Percentiles rank a stretch among this genome's conserved stretches.
These are phyloP conservation scores for Brassicogethes aeneus DNA, from an alignment of 2,888 invertebrate species.

Conservation along the genomic window DNA sequence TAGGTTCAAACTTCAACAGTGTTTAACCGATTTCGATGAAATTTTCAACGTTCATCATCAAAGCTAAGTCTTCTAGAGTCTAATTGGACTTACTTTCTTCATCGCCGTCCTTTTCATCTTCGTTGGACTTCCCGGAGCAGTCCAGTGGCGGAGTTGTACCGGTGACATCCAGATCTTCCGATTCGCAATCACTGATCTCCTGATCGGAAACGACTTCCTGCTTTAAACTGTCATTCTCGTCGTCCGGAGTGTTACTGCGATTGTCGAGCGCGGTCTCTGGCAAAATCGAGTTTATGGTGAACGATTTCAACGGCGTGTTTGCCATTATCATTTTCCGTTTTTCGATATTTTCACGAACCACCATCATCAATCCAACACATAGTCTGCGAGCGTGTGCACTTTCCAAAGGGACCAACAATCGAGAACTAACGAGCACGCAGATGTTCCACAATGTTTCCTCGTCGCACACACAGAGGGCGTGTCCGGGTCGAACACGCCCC, in stretches of 20 bases:
- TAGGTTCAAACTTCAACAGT: no score
- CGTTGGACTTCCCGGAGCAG: slow-evolving; percentile 46
- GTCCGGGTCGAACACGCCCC: no score
- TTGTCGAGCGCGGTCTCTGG: slow-evolving; percentile 50
- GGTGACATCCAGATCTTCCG: slow-evolving; percentile 68
- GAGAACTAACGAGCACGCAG: neutral
- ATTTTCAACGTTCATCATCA: no score
- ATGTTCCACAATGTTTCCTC: neutral
- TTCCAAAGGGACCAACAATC: neutral
- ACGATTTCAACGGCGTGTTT: slow-evolving; percentile 58
- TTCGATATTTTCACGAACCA: neutral
- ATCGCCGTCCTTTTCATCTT: slow-evolving; percentile 20
- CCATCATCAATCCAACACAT: neutral
- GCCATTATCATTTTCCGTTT: slow-evolving; percentile 40
- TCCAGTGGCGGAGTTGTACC: slow-evolving; percentile 67
- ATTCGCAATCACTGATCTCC: slow-evolving; percentile 54
- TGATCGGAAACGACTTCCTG: slow-evolving; percentile 23
- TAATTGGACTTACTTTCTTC: slow-evolving; percentile 5
- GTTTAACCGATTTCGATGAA: no score
- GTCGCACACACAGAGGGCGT: no score
- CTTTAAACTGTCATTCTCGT: slow-evolving; percentile 10
- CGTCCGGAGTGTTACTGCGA: slow-evolving; percentile 11
- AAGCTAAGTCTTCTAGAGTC: no score
- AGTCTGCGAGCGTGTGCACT: no score
- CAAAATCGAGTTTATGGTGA: slow-evolving; percentile 73